A percentile compares a stretch with the other conserved stretches of the same genome.
Conservation (phyloP, 2,113 vertebrate genomes). For the Eudyptes chrysolophus region DNA sequence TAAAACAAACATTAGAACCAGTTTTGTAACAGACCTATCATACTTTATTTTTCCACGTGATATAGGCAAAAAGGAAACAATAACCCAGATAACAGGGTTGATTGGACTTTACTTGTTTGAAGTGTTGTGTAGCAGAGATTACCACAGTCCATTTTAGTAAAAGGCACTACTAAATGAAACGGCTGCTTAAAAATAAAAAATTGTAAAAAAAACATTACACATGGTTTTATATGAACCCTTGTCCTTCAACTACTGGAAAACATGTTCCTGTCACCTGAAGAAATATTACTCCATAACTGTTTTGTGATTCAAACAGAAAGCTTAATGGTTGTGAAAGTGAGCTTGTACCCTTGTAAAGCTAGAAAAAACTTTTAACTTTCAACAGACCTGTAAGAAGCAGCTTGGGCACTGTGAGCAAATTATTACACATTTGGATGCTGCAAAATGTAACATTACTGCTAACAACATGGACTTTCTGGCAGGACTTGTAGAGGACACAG, state of each 20-base stretch:
- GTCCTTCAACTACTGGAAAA: neutral
- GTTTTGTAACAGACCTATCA: neutral
- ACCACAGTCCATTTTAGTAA: neutral
- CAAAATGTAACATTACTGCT: neutral
- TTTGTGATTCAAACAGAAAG: neutral
- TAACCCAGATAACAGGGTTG: neutral
- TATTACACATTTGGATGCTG: neutral
- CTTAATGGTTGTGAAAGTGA: neutral
- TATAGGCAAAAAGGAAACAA: neutral
- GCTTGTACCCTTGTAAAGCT: neutral
- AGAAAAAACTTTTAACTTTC: neutral
- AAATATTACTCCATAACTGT: neutral
- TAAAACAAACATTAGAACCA: neutral
- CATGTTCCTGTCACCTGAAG: neutral
- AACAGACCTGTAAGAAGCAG: neutral
- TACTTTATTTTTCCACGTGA: neutral
- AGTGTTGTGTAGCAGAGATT: neutral
- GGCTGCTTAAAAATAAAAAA: neutral
- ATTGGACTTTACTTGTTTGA: neutral
- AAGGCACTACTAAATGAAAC: neutral
- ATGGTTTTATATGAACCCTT: neutral
- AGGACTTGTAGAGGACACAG: neutral
- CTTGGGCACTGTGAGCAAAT: neutral
- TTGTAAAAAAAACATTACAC: accelerated
- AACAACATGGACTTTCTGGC: neutral